Conservation (phyloP, 2,888 invertebrate species). For the Tridacna crocea region DNA sequence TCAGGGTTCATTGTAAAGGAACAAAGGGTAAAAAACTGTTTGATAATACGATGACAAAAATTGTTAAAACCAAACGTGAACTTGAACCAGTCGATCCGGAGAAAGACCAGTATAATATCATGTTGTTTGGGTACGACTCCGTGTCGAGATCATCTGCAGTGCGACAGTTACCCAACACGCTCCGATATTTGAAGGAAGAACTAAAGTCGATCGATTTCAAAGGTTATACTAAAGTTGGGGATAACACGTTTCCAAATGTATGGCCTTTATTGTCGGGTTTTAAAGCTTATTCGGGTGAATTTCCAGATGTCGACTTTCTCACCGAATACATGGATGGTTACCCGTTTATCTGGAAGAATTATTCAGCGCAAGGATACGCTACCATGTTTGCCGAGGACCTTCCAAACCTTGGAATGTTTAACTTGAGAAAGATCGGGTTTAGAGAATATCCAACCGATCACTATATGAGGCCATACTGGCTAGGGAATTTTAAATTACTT, state of each 20-base stretch:
- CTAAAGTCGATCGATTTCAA: constrained; percentile 34
- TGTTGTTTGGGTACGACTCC: constrained; percentile 53
- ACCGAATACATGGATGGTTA: constrained; percentile 38
- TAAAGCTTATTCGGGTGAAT: constrained; percentile 3
- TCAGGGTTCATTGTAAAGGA: constrained; percentile 20
- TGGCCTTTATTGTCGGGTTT: constrained; percentile 38
- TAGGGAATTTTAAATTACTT: constrained; percentile 38
- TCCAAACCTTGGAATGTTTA: constrained; percentile 54
- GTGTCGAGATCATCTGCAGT: constrained; percentile 43
- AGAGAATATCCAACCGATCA: constrained; percentile 55
- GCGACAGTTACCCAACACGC: constrained; percentile 44
- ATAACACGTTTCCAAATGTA: constrained; percentile 48
- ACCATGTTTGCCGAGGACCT: constrained; percentile 60
- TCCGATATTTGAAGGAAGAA: constrained; percentile 37
- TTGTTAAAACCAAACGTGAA: constrained; percentile 12
- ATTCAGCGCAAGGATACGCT: constrained; percentile 38
- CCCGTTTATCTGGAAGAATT: constrained; percentile 61
- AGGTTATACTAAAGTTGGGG: constrained; percentile 52
- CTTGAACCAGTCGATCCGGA: not conserved
- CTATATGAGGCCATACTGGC: constrained; percentile 62
- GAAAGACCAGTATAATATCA: constrained; percentile 34
- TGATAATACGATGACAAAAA: constrained; percentile 26
- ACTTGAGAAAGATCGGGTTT: constrained; percentile 46
- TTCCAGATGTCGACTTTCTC: constrained; percentile 17
- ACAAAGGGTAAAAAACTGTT: constrained; percentile 19